A percentile compares a stretch with the other conserved stretches of the same genome.
Conservation (phyloP, 1,140 invertebrate genomes). For the Trachymyrmex septentrionalis region DNA sequence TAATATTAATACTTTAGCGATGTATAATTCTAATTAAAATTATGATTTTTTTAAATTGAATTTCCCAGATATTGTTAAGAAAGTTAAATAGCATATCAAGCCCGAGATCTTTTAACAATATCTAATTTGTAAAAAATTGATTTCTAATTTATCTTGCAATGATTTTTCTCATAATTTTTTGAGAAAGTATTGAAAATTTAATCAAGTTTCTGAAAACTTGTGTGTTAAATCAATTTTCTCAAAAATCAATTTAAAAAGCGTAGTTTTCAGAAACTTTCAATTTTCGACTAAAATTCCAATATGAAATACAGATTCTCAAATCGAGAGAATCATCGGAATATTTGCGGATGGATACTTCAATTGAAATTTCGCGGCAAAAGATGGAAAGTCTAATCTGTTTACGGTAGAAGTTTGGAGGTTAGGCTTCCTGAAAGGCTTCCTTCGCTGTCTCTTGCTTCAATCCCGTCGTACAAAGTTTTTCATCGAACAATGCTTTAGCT, state of each 20-base stretch:
- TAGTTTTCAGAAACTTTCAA: neutral
- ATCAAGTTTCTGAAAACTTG: neutral
- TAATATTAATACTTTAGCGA: neutral
- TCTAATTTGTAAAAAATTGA: neutral
- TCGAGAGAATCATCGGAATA: neutral
- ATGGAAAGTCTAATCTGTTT: constrained; percentile 71
- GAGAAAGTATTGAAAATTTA: neutral
- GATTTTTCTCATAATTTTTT: neutral
- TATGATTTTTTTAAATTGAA: neutral
- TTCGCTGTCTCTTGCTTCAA: constrained; percentile 8
- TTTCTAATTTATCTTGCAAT: neutral
- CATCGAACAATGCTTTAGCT: neutral
- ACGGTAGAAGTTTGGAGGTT: constrained; percentile 73
- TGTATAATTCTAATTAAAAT: constrained; percentile 1
- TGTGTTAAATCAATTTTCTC: no score
- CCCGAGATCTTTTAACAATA: neutral
- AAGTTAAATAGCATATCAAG: neutral
- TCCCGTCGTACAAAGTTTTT: neutral
- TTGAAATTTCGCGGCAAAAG: constrained; percentile 77
- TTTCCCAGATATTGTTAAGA: neutral
- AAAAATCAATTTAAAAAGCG: neutral
- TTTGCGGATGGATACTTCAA: constrained; percentile 2
- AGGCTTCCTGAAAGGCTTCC: constrained; percentile 64
- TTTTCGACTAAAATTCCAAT: neutral
- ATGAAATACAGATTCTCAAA: neutral